Percentiles rank a stretch among this genome's conserved stretches.
These are phyloP conservation scores for Chitala chitala DNA, from an alignment of 2,113 vertebrate species.

Conservation along the genomic window DNA sequence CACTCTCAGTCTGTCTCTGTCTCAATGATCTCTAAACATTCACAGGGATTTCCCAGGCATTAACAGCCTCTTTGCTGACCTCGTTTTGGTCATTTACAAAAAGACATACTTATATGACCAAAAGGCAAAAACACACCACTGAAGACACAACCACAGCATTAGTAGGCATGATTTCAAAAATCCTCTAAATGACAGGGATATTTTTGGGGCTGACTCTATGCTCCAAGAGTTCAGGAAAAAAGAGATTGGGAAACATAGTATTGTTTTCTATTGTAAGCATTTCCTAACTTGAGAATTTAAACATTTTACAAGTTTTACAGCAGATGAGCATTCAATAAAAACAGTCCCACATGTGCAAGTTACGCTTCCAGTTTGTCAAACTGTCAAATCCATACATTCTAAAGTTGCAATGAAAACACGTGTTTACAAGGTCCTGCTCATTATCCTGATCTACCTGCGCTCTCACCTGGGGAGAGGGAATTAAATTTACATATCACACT, in stretches of 20 bases:
- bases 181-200: background rate
- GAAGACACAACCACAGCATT: background rate
- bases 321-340: background rate
- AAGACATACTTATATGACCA: background rate
- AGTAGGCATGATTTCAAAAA: background rate
- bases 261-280: background rate
- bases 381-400: background rate
- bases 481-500: constrained; percentile 23
- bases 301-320: background rate
- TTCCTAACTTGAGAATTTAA: background rate
- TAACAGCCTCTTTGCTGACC: background rate
- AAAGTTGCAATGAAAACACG: background rate
- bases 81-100: constrained; percentile 11
- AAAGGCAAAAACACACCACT: background rate
- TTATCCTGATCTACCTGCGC: background rate
- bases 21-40: constrained; percentile 3
- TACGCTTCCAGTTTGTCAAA: background rate
- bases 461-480: constrained; percentile 9
- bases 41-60: constrained; percentile 5
- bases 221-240: background rate
- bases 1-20: background rate
- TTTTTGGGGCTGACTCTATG: background rate
- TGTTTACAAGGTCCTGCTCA: background rate
- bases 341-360: background rate
- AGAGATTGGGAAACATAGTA: background rate